Conservation (phyloP, 1,140 invertebrate genomes). For the Nephotettix cincticeps region DNA sequence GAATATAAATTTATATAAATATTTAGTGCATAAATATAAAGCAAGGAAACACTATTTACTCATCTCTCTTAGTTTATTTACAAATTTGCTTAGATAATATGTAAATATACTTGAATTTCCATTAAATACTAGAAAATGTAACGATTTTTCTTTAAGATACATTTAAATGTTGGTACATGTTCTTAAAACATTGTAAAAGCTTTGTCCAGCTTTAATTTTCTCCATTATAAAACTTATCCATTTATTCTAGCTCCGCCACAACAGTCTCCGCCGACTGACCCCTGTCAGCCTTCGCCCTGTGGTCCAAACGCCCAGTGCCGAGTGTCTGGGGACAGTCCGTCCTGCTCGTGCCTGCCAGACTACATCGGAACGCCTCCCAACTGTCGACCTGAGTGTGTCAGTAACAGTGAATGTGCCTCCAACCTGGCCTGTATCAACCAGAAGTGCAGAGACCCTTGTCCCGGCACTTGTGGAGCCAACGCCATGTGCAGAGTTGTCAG, state of each 20-base stretch:
- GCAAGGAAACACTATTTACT: too few relatives aligned
- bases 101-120: too few relatives aligned
- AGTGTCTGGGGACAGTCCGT: conserved; percentile 58
- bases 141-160: too few relatives aligned
- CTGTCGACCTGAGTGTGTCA: conserved; percentile 65
- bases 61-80: too few relatives aligned
- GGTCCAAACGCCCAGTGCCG: conserved; percentile 60
- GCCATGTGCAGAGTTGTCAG: conserved; percentile 68
- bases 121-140: too few relatives aligned
- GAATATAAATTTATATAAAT: too few relatives aligned
- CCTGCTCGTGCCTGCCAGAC: conserved; percentile 63
- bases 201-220: too few relatives aligned
- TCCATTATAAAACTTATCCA: too few relatives aligned
- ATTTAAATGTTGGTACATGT: too few relatives aligned
- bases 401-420: conserved; percentile 64
- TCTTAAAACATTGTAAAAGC: too few relatives aligned
- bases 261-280: conserved; percentile 51
- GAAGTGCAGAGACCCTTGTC: conserved; percentile 67
- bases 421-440: conserved; percentile 66
- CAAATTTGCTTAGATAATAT: too few relatives aligned
- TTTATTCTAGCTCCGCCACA: conserved; percentile 54
- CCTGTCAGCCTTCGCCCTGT: conserved; percentile 57
- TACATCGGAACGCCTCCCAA: conserved; percentile 62
- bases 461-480: conserved; percentile 66
- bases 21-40: too few relatives aligned